Percentiles rank a stretch among this genome's conserved stretches.
These are phyloP conservation scores for Masticophis lateralis DNA, from an alignment of 2,797 vertebrate species.

Conservation along the genomic window DNA sequence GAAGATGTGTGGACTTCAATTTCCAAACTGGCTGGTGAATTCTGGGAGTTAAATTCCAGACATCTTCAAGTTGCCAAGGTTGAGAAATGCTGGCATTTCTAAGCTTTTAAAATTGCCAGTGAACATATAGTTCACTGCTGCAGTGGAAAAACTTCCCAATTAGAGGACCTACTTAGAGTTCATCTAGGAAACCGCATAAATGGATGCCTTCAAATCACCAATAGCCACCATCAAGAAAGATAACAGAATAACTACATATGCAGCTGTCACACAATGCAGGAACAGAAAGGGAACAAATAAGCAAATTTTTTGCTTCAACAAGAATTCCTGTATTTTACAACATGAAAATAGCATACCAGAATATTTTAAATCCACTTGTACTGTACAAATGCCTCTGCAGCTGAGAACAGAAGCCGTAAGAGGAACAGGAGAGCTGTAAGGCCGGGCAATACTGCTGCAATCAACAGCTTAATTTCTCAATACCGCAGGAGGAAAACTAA, in stretches of 20 bases:
- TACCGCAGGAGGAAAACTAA: background rate
- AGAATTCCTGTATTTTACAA: background rate
- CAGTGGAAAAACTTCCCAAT: background rate
- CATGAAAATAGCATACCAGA: background rate
- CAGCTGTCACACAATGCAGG: background rate
- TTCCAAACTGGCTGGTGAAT: background rate
- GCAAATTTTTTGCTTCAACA: background rate
- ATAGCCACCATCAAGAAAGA: background rate
- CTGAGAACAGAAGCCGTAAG: background rate
- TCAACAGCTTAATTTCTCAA: background rate
- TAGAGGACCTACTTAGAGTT: background rate
- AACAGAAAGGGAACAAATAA: background rate
- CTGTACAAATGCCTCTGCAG: background rate
- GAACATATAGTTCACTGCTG: no score
- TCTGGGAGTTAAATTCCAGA: background rate
- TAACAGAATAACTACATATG: background rate
- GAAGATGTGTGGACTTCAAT: background rate
- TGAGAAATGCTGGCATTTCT: background rate
- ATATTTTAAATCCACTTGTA: background rate
- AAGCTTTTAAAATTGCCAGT: background rate
- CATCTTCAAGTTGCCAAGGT: background rate
- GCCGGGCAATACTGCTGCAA: background rate
- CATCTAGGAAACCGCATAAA: background rate
- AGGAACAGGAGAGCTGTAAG: background rate
- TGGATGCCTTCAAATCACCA: background rate